Conservation (phyloP, 2,113 vertebrate genomes). For the Pituophis catenifer region DNA sequence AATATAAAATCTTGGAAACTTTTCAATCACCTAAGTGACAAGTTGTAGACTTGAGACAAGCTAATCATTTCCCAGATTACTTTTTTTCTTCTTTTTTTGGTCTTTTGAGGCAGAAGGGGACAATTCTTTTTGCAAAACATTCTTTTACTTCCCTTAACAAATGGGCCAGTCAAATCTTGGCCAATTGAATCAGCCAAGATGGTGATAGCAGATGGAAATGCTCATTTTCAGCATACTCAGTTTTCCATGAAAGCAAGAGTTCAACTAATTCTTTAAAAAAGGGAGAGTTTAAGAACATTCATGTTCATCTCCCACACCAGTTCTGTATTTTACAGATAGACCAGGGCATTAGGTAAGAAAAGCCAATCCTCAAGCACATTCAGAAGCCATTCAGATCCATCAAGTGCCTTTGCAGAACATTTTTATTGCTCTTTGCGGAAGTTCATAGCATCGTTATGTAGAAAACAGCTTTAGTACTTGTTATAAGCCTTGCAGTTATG, state of each 20-base stretch:
- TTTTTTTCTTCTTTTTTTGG: neutral
- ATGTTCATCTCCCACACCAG: neutral
- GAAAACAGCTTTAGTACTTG: neutral
- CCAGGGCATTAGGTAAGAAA: neutral
- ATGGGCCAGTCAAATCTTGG: neutral
- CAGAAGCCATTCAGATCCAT: neutral
- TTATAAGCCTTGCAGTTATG: neutral
- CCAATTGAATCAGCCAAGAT: neutral
- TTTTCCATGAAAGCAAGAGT: neutral
- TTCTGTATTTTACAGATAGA: neutral
- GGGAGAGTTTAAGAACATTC: neutral
- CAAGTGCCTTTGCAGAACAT: neutral
- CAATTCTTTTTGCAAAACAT: neutral
- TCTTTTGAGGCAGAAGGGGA: neutral
- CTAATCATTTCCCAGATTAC: neutral
- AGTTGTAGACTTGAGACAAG: neutral
- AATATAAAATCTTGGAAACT: neutral
- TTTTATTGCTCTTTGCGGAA: neutral
- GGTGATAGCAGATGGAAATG: neutral
- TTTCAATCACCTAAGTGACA: neutral
- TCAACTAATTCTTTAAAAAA: neutral
- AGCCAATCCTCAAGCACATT: neutral
- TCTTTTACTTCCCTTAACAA: neutral
- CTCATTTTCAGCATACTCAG: neutral
- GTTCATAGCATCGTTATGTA: neutral